These are phyloP conservation scores for Sebastes umbrosus DNA, from an alignment of 2,797 vertebrate genomes.

Conservation along the genomic window DNA sequence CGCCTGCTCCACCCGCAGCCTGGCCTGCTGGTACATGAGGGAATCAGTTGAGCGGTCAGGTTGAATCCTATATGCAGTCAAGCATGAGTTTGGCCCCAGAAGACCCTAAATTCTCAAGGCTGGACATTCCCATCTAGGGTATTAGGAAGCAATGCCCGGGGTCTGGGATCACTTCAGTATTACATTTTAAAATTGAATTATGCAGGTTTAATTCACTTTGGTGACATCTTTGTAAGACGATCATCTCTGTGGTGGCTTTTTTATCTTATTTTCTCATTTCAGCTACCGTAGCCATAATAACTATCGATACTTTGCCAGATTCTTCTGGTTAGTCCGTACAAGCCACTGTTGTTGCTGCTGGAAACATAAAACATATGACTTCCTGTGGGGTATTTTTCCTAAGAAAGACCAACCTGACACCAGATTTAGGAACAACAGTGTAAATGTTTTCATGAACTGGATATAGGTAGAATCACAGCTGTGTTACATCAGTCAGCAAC, in stretches of 20 bases:
- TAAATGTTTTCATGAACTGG: conserved; percentile 33
- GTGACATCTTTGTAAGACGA: neutral
- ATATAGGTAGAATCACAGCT: conserved; percentile 3
- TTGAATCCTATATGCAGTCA: conserved; percentile 34
- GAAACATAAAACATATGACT: conserved; percentile 45
- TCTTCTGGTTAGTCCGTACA: conserved; percentile 11
- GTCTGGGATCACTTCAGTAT: conserved; percentile 1
- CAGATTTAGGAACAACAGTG: conserved; percentile 18
- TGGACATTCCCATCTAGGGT: conserved; percentile 58
- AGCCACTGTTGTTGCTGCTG: conserved; percentile 42
- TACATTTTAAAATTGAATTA: conserved; percentile 17
- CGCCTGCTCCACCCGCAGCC: conserved; percentile 20
- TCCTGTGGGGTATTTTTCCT: conserved; percentile 11
- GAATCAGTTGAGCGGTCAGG: conserved; percentile 44
- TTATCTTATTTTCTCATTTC: neutral
- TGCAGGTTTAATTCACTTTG: neutral
- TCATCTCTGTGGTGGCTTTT: neutral
- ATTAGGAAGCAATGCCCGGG: neutral
- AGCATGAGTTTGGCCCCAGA: conserved; percentile 46
- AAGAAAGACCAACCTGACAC: conserved; percentile 16
- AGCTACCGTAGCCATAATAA: conserved; percentile 19
- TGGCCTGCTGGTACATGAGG: conserved; percentile 33
- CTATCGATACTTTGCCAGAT: neutral
- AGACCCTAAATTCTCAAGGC: conserved; percentile 31
- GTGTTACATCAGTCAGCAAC: neutral